Conservation (phyloP, 30 jellyfish, hydroid and myxozoan species). For the Aurelia aurita region DNA sequence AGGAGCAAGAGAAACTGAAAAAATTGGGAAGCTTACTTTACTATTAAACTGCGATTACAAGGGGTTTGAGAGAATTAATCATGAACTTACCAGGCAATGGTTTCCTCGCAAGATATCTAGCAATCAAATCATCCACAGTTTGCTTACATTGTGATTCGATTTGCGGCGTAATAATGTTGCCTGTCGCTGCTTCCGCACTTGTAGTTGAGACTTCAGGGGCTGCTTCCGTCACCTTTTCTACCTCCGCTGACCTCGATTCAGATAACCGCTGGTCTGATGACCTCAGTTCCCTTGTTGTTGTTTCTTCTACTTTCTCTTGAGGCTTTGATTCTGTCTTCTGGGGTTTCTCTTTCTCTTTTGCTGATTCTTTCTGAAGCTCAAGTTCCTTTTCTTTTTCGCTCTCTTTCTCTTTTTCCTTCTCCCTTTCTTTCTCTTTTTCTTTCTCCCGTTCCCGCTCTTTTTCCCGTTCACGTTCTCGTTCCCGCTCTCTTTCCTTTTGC, state of each 20-base stretch:
- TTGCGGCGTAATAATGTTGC: slow-evolving; percentile 23
- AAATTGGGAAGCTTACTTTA: too few relatives aligned
- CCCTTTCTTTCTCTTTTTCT: slow-evolving; percentile 46
- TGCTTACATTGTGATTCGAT: slow-evolving; percentile 59
- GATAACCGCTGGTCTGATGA: slow-evolving; percentile 5
- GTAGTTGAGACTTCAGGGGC: neutral
- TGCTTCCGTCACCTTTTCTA: neutral
- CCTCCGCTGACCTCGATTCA: neutral
- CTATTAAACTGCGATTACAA: too few relatives aligned
- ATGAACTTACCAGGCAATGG: slow-evolving; percentile 69
- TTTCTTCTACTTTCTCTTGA: slow-evolving; percentile 10
- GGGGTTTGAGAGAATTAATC: too few relatives aligned
- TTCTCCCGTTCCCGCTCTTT: slow-evolving; percentile 29
- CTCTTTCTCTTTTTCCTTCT: slow-evolving; percentile 64
- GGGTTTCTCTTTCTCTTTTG: slow-evolving; percentile 22
- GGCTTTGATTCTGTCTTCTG: slow-evolving; percentile 33
- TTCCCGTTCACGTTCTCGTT: slow-evolving; percentile 34
- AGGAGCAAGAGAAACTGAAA: too few relatives aligned
- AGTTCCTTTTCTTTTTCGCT: slow-evolving; percentile 45
- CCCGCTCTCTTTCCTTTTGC: slow-evolving; percentile 69
- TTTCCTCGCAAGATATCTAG: slow-evolving; percentile 70
- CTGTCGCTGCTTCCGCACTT: neutral
- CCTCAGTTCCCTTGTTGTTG: slow-evolving; percentile 27
- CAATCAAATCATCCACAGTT: slow-evolving; percentile 75
- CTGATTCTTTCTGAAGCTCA: slow-evolving; percentile 35